A percentile compares a stretch with the other conserved stretches of the same genome.
Evolutionary conservation across 2,113 vertebrate genomes (phyloP).

Genomic region (Pavo muticus): DNA sequence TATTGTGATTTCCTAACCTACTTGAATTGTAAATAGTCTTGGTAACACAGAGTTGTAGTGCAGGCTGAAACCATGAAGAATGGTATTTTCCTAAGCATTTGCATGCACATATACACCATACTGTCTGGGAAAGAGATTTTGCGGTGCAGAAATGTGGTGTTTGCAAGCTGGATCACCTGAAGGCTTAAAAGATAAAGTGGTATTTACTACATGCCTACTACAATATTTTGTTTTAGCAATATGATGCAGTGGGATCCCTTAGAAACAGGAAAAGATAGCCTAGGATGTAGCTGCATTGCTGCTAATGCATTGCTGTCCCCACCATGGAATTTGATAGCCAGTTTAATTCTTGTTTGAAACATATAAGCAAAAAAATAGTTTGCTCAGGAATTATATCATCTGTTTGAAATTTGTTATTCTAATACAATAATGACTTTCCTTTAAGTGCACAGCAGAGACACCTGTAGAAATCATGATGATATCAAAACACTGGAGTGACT

Average conservation of each 20-base stretch:
- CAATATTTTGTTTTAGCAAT: not conserved
- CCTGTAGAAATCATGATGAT: not conserved
- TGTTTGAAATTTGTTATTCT: not conserved
- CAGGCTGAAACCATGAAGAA: not conserved
- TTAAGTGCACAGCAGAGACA: not conserved
- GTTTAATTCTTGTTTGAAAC: not conserved
- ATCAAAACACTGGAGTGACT: not conserved
- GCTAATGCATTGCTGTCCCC: not conserved
- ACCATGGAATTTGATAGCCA: not conserved
- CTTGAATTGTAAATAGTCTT: not conserved
- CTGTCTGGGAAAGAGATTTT: not conserved
- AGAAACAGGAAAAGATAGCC: not conserved
- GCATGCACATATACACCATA: rapidly evolving
- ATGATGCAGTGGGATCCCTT: not conserved
- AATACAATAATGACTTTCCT: not conserved
- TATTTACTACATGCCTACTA: not conserved
- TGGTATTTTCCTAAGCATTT: not conserved
- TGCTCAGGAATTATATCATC: not conserved
- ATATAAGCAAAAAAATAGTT: not conserved
- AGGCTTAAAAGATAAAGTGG: not conserved
- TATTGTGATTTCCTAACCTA: not conserved
- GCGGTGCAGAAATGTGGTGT: not conserved
- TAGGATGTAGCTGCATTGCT: not conserved
- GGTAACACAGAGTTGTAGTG: not conserved
- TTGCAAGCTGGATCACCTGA: not conserved